Evolutionary conservation across 2,888 invertebrate genomes (phyloP), one percentile per base, ranked within the genome.

Genomic region (Eupithecia centaureata): DNA sequence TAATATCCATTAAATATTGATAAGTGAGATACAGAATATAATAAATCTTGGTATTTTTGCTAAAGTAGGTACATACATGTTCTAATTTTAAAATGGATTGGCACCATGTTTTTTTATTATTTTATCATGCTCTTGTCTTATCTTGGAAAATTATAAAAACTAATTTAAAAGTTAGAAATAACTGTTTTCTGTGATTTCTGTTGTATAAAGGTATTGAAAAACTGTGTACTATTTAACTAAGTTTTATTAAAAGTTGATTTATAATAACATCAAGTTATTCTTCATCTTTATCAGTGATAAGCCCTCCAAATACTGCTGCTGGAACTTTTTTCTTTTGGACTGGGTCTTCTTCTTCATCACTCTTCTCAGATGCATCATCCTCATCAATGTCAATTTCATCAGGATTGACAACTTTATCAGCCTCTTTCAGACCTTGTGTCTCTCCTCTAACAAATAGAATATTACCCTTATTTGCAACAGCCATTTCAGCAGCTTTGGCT

Each of bases 371-470:
- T 61, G 27, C 58, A 12, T 70, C 66, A 56, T 96, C 96, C 75
- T 96, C 95, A 80, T 96, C 97, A 85, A 97, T 96, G 80, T 97
- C 95, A 82, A 98, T 97, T 91, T 98, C 97, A 90, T 97, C 97
- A 22, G 97, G 97, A 94, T 98, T 97, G 58, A 95, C 94, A 56
- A 97, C 96, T 78, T 95, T 95, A 70, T 95, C 95, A 63, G 94
- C 94, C 71, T 95, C 94, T 73, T 94, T 94, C 67, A 94, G 92
- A 51, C 97, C 97, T 85, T 97, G 97, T 12, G 97, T 97, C 88
- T 97, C 97, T 54, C 98, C 97, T 32, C 97, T 95, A 15, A 98
- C 97, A 92, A 98, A 98, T 94, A 96, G 94, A 79, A 97, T 97
- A 80, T 96, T 96, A 42, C 92, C 91, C 78, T 93, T 94, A 72